Evolutionary conservation across 2,113 vertebrate genomes (phyloP).

Genomic region (Machaerirhynchus nigripectus): DNA sequence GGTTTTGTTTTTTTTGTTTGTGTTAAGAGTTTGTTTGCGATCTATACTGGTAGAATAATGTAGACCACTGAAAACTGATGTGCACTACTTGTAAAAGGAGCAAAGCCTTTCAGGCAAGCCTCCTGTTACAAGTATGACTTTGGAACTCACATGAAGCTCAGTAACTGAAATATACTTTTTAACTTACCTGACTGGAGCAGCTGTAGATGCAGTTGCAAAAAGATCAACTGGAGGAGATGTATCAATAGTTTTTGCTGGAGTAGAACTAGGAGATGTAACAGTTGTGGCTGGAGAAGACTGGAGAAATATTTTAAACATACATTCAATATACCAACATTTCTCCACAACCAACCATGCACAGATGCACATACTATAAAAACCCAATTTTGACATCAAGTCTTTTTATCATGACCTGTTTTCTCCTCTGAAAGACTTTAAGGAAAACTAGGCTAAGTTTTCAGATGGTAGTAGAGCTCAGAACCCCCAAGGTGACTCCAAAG

Average conservation of each 20-base stretch:
- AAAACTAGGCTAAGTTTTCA: not conserved
- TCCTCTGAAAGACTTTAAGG: not conserved
- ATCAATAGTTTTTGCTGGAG: slow-evolving; percentile 90
- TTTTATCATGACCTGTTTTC: not conserved
- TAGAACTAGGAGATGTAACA: slow-evolving; percentile 87
- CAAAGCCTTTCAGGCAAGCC: not conserved
- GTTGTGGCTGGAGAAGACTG: slow-evolving; percentile 86
- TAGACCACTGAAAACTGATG: not conserved
- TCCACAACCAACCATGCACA: not conserved
- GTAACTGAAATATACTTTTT: not conserved
- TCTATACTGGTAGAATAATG: not conserved
- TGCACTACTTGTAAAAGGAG: not conserved
- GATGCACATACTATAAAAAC: not conserved
- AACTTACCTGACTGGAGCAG: slow-evolving; percentile 75
- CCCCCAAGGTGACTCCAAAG: not conserved
- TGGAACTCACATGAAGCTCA: not conserved
- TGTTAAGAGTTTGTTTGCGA: not conserved
- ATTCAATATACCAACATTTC: not conserved
- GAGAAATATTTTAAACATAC: slow-evolving; percentile 47
- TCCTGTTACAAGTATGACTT: not conserved
- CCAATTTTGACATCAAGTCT: not conserved
- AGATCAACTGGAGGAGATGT: slow-evolving; percentile 88
- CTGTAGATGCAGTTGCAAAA: slow-evolving; percentile 82
- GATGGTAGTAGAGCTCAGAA: not conserved
- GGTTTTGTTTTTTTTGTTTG: not conserved